Base-by-base conservation (phyloP, 2,797 vertebrate genomes). In the Gymnopithys bicolor region DNA sequence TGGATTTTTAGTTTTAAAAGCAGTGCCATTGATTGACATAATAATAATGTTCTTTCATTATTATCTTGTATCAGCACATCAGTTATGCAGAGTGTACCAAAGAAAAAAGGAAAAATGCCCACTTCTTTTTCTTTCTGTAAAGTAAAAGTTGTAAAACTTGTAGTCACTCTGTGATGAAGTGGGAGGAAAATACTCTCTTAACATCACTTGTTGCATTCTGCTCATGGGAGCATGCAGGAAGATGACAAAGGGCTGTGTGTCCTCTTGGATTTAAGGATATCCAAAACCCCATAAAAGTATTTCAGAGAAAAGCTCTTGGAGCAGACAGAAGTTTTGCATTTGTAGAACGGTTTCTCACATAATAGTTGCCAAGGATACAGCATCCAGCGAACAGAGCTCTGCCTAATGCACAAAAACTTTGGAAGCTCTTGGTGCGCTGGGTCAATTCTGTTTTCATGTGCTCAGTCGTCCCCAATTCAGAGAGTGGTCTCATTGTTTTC, bases 281-380 rank as follows among this genome's bases (percentile, higher is more conserved):
- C 74, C 56, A 93, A 82, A 93, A 7, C 71, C 63, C 74, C 60
- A 62, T 90, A 78, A 74, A 96, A 93, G 63, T 93, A 87, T 84
- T 94, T 88, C 70, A 93, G 83, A 87, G 77, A 77, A 89, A 95
- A 95, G 84, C 82, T 88, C 73, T 87, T 60, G 81, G 71, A 94
- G 78, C 75, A 92, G 90, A 70, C 81, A 95, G 95, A 95, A 95
- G 90, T 95, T 95, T 95, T 95, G 89, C 88, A 85, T 96, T 93
- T 96, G 92, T 78, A 68, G 92, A 70, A 93, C 27, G 7, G 69
- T 91, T 95, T 92, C 78, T 83, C 1, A 1, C 94, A 93, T 90
- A 95, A 94, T 94, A 95, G 95, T 96, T 95, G 86, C 89, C 94
- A 95, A 93, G 94, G 95, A 92, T 96, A 96, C 95, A 94, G 95